These are phyloP conservation scores for Phortica okadai DNA, from an alignment of 2,888 invertebrate genomes.

Conservation along the genomic window DNA sequence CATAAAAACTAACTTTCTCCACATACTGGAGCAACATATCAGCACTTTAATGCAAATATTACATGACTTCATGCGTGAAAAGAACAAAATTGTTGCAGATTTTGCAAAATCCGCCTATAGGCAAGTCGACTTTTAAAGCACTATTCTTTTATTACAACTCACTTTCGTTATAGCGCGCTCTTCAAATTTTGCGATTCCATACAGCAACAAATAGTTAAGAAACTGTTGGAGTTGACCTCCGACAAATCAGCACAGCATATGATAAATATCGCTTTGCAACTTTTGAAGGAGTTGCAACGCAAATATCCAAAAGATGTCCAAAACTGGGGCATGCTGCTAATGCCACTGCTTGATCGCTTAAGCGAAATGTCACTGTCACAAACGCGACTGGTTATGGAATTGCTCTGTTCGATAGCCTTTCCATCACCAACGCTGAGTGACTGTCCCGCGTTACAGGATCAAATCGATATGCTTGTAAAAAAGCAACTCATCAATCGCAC, in stretches of 20 bases:
- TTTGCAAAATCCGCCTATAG: constrained; percentile 81
- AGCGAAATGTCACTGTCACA: constrained; percentile 85
- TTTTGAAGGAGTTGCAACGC: constrained; percentile 70
- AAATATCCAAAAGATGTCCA: constrained; percentile 71
- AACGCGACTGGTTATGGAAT: constrained; percentile 86
- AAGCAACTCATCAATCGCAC: constrained; percentile 86
- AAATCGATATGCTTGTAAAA: constrained; percentile 89
- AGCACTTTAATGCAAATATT: constrained; percentile 79
- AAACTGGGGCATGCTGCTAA: constrained; percentile 72
- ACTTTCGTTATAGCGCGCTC: constrained; percentile 59
- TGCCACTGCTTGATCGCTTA: constrained; percentile 84
- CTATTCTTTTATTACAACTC: not conserved
- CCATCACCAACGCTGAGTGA: constrained; percentile 76
- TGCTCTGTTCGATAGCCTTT: constrained; percentile 86
- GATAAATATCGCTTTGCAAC: constrained; percentile 68
- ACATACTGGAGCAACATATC: constrained; percentile 79
- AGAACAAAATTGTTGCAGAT: constrained; percentile 78
- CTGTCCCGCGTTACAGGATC: constrained; percentile 87
- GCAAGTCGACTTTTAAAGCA: constrained; percentile 57
- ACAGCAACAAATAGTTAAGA: constrained; percentile 71
- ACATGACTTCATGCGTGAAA: constrained; percentile 78
- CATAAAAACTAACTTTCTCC: constrained; percentile 79
- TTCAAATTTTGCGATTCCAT: constrained; percentile 71
- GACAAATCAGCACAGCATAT: constrained; percentile 69
- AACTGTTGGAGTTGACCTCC: constrained; percentile 71